Base-by-base conservation (phyloP, 2,888 invertebrate species). In the Dione juno region DNA sequence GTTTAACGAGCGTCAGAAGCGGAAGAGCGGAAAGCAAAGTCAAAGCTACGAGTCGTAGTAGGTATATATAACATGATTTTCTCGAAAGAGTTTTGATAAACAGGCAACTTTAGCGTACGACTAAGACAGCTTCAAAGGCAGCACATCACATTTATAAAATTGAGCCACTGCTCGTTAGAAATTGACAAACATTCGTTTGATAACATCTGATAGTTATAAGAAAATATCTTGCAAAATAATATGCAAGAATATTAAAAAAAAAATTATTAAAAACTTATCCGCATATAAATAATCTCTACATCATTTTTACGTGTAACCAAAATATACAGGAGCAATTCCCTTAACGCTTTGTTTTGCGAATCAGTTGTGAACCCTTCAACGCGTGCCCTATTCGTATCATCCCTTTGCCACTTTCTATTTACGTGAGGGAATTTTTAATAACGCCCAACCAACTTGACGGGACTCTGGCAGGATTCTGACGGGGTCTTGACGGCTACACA, bases 371-470 rank as follows among this genome's bases (percentile, higher is more conserved):
- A 66, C 59, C 68, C 70, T 59, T 68, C 67, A 66, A 45, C 69
- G 69, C 72, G 45, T 70, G n/a, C 74, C 67, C 67, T 41, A 41
- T 53, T 52, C 61, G 53, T 66, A 59, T 63, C 72, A 66, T 66
- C 72, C 72, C 70, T 63, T 66, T 61, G 63, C 68, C 68, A 66
- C 35, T 71, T 71, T 70, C 54, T 74, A 63, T 72, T 71, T 68
- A 72, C 72, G 72, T 72, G 70, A 72, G 63, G 70, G 70, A 70
- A 70, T 72, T 70, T 74, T 72, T 72, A 74, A 72, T 72, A 74
- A 66, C 72, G 52, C 67, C 50, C 67, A 61, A 54, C 70, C 63
- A 58, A 67, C 67, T 57, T 53, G 54, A 64, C 58, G 66, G 41
- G 58, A 21, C 61, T 52, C 67, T 64, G 72, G 5, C 28, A 28